These are phyloP conservation scores for Caenorhabditis tropicalis DNA, from an alignment of 1,140 invertebrate genomes.

Conservation along the genomic window DNA sequence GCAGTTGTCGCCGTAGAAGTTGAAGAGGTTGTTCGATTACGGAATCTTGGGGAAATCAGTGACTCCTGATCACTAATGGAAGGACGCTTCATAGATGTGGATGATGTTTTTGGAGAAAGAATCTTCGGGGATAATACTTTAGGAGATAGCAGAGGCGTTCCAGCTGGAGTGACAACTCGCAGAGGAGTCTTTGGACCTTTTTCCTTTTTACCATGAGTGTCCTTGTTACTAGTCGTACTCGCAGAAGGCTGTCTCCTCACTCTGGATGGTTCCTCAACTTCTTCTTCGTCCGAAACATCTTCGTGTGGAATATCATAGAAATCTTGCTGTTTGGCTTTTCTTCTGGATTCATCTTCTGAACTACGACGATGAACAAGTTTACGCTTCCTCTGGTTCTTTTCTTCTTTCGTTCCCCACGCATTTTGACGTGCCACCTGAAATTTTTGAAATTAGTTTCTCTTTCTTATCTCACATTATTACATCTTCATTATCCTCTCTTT, in stretches of 20 bases:
- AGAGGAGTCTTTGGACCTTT: not conserved
- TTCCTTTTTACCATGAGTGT: not conserved
- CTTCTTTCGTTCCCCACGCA: not conserved
- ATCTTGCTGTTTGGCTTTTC: not conserved
- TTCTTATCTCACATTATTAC: too few relatives aligned
- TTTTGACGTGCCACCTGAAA: not conserved
- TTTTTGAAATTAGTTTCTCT: not conserved
- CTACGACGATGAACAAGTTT: not conserved
- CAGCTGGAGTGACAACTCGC: not conserved
- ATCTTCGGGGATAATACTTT: not conserved
- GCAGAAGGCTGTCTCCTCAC: not conserved
- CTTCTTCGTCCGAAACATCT: conserved; percentile 22
- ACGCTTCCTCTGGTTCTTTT: not conserved
- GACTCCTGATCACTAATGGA: not conserved
- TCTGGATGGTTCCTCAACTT: not conserved
- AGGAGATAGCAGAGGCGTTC: not conserved
- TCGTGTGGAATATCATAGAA: conserved; percentile 21
- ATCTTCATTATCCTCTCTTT: not conserved
- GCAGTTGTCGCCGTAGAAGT: conserved; percentile 11
- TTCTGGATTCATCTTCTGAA: not conserved
- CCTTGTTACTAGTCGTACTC: not conserved
- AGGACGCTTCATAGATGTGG: not conserved
- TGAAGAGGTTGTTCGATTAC: not conserved
- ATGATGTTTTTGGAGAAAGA: not conserved
- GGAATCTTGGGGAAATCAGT: not conserved